Evolutionary conservation across 1,140 invertebrate genomes (phyloP).

Genomic region (Phocides pigmalion): DNA sequence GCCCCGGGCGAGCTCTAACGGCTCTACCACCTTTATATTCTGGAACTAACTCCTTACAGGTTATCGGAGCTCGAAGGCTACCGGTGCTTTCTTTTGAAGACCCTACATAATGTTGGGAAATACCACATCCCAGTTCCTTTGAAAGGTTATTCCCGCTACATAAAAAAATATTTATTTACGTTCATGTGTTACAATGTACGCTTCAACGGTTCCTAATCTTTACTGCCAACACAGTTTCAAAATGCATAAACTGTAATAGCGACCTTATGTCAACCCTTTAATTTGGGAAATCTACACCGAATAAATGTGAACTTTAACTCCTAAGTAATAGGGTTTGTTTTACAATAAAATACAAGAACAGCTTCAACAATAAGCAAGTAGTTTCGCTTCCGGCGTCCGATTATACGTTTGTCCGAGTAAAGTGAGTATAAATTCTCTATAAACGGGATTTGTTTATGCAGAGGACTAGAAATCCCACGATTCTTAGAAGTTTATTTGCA

Average conservation of each 20-base stretch:
- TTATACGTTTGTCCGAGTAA: conserved; percentile 1
- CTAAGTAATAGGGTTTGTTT: background rate
- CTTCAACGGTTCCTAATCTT: conserved; percentile 15
- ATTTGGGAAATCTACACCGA: background rate
- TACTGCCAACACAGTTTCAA: conserved; percentile 11
- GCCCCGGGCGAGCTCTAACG: too few relatives aligned
- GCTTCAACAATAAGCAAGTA: conserved; percentile 2
- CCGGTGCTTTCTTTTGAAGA: too few relatives aligned
- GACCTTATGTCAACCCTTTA: conserved; percentile 16
- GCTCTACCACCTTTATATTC: too few relatives aligned
- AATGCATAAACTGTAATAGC: conserved; percentile 15
- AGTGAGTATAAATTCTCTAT: background rate
- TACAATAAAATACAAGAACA: background rate
- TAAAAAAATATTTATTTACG: too few relatives aligned
- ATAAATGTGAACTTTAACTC: background rate
- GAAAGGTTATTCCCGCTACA: too few relatives aligned
- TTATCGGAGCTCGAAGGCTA: too few relatives aligned
- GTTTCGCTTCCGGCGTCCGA: conserved; percentile 15
- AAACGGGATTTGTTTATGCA: too few relatives aligned
- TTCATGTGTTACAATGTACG: background rate
- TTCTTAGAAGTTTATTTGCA: too few relatives aligned
- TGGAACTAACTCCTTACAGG: too few relatives aligned
- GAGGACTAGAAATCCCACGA: too few relatives aligned
- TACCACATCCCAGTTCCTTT: too few relatives aligned
- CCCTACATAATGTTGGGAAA: too few relatives aligned